Base-by-base conservation (phyloP, 2,113 vertebrate species). In the Hippocampus zosterae region DNA sequence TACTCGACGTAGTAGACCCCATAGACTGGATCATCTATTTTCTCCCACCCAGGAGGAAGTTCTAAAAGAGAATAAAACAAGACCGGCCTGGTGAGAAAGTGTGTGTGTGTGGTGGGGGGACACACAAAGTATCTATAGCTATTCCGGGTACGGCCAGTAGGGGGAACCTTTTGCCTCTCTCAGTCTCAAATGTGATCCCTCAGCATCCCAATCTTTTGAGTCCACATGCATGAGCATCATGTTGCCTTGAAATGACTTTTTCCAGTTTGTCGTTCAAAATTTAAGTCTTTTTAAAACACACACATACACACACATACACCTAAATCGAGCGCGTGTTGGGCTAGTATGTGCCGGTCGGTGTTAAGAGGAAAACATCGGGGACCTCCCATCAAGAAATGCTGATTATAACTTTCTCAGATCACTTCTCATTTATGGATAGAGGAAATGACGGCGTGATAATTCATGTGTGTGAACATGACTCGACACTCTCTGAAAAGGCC, bases 1-100 rank as follows among this genome's bases (percentile, higher is more conserved):
- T 96, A 99, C 97, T 99, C 97, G 92, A 99, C 97, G 92, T 98
- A 99, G 95, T 99, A 99, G 94, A 98, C 93, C 88, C 97, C 97
- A 68, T 99, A 99, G 67, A 98, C 95, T 3, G 97, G 97, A 89
- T 99, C 97, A 73, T 99, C 96, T 81, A 99, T 99, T 91, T 96
- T 99, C 90, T 99, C 97, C 97, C 97, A 99, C 81, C 97, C 97
- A 81, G 95, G 90, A 84, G 97, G 97, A 90, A 99, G 90, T 88
- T 99, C 97, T 99, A 87, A 88, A 86, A 50, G 69, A 68, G 71
- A 62, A 71, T 1, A 68, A 0, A 81, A 63, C 0, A 48, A 62
- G n/a, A 23, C n/a, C 19, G 33, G 27, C 65, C 70, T 52, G 56
- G 67, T 3, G 42, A 40, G 67, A 50, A 61, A 37, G 33, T 37